Evolutionary conservation across 2,797 vertebrate species (phyloP).

Genomic region (Poecile montanus): DNA sequence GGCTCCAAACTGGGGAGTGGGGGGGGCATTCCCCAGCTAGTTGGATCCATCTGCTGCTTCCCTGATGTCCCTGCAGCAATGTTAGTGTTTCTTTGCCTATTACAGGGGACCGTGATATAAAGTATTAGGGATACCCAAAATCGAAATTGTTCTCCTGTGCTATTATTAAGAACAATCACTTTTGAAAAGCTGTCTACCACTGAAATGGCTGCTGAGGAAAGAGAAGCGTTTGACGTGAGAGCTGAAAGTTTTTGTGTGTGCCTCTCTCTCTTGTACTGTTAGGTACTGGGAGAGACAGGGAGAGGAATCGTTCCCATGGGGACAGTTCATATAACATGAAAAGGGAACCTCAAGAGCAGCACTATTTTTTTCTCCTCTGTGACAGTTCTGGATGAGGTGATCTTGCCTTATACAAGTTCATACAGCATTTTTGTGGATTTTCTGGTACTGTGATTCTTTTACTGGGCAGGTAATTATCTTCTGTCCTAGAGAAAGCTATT

Average conservation of each 20-base stretch:
- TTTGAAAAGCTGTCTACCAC: neutral
- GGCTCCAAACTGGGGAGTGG: neutral
- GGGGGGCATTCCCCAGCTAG: accelerated
- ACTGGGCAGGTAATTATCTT: conserved; percentile 30
- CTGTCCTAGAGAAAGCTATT: conserved; percentile 51
- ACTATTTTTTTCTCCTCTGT: neutral
- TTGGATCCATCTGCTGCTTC: neutral
- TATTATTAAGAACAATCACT: neutral
- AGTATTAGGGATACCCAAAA: neutral
- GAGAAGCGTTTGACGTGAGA: neutral
- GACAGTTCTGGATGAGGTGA: neutral
- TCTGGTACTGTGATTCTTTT: conserved; percentile 18
- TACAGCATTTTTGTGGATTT: neutral
- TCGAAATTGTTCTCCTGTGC: neutral
- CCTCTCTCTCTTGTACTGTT: accelerated
- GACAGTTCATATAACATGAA: neutral
- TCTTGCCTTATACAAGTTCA: neutral
- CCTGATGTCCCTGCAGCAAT: neutral
- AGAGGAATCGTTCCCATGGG: neutral
- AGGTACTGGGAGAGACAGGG: neutral
- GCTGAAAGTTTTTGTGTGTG: neutral
- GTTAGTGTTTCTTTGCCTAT: neutral
- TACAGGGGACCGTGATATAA: neutral
- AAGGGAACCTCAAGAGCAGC: neutral
- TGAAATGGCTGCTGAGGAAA: neutral